These are phyloP conservation scores for Macrophya alboannulata DNA, from an alignment of 2,888 invertebrate species.

Conservation along the genomic window DNA sequence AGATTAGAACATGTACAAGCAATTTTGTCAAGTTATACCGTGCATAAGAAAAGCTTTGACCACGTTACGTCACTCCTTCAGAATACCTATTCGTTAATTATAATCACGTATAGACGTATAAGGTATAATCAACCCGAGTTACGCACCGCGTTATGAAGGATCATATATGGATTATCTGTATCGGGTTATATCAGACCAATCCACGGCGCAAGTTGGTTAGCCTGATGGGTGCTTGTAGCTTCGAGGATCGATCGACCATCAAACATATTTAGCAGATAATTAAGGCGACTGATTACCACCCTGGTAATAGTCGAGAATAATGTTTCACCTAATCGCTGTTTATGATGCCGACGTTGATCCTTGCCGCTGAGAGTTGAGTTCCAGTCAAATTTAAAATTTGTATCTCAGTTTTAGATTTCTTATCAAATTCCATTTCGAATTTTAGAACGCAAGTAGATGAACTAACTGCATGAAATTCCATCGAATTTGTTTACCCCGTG, in stretches of 20 bases:
- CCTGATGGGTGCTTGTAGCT: background rate
- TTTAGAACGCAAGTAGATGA: background rate
- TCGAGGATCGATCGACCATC: background rate
- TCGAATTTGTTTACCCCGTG: background rate
- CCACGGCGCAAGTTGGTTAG: background rate
- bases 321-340: background rate
- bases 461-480: background rate
- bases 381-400: background rate
- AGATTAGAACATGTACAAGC: background rate
- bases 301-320: background rate
- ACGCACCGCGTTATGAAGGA: background rate
- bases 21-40: background rate
- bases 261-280: constrained; percentile 7
- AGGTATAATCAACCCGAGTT: background rate
- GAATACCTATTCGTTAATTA: background rate
- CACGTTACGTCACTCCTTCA: background rate
- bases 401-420: background rate
- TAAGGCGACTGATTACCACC: background rate
- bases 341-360: background rate
- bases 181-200: background rate
- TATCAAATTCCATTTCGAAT: background rate
- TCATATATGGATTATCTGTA: background rate
- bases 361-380: too few relatives aligned
- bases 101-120: background rate
- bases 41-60: background rate